Base-by-base conservation (phyloP, 2,113 vertebrate species). In the Gymnobelideus leadbeateri region DNA sequence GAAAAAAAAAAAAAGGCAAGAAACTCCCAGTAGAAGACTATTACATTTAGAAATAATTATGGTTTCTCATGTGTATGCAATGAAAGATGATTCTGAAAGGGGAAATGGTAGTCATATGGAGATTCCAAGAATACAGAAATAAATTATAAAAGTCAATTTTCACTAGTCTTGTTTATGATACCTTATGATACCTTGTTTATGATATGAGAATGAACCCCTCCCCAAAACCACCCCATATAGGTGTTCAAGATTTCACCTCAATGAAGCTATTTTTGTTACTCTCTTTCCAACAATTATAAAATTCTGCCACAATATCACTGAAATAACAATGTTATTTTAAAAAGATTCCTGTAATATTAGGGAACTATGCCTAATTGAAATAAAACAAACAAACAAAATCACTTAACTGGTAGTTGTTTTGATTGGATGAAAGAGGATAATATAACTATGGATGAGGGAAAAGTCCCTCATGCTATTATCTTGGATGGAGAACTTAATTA, bases 401-500 rank as follows among this genome's bases (percentile, higher is more conserved):
- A 11, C 50, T 68, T 96, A 96, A 93, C 91, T 95, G 43, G 16
- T 43, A 94, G 57, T 37, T 91, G 91, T 89, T 97, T 90, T 94
- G 57, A 47, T 91, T 95, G 89, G n/a, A 90, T 89, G 95, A 96
- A 49, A 46, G 92, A 96, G 68, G 10, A 93, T 53, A 92, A 11
- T 92, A 0, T 47, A 94, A 93, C 43, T 95, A 95, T 50, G 89
- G 89, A 89, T 95, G 37, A 95, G 68, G 12, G 61, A 91, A 50
- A 97, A 92, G 5, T 96, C 93, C 53, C 23, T 94, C 55, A 54
- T 61, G 68, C 3, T 93, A 89, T 93, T 97, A 96, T 90, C 9
- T 23, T 95, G 14, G 55, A 96, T 92, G n/a, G 94, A 94, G 47
- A 24, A 89, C 28, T 96, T 95, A 95, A 94, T 94, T 95, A 96